Conservation (phyloP, 2,888 invertebrate species). For the Calameuta idolon region DNA sequence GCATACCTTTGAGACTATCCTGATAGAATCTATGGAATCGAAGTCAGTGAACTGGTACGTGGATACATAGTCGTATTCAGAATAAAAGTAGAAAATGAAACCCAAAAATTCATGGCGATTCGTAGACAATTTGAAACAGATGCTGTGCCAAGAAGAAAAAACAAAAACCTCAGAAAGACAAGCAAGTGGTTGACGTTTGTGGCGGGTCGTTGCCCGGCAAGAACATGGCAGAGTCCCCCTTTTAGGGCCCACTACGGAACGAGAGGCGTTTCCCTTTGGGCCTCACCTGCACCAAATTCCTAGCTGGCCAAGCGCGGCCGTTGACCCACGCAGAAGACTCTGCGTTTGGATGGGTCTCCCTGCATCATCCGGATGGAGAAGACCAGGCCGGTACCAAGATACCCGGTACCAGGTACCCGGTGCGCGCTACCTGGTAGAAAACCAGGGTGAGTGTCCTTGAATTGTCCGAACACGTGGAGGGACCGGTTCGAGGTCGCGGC, state of each 20-base stretch:
- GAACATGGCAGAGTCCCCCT: slow-evolving; percentile 25
- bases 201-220: slow-evolving; percentile 50
- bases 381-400: background rate
- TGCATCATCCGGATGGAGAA: slow-evolving; percentile 33
- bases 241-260: slow-evolving; percentile 25
- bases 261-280: slow-evolving; percentile 16
- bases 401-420: background rate
- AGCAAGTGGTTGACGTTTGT: slow-evolving; percentile 5
- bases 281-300: slow-evolving; percentile 66
- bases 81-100: background rate
- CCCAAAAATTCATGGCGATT: background rate
- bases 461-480: slow-evolving; percentile 39
- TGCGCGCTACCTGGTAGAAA: slow-evolving; percentile 30
- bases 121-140: background rate
- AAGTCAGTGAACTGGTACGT: background rate
- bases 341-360: slow-evolving; percentile 15
- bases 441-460: slow-evolving; percentile 41
- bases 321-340: slow-evolving; percentile 44
- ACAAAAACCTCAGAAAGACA: background rate
- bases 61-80: background rate
- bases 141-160: background rate
- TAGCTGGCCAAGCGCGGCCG: slow-evolving; percentile 57
- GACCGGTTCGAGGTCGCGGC: slow-evolving; percentile 32
- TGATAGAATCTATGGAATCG: background rate
- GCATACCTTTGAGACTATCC: background rate